Conservation (phyloP, 2,888 invertebrate species). For the Leistus spinibarbis region DNA sequence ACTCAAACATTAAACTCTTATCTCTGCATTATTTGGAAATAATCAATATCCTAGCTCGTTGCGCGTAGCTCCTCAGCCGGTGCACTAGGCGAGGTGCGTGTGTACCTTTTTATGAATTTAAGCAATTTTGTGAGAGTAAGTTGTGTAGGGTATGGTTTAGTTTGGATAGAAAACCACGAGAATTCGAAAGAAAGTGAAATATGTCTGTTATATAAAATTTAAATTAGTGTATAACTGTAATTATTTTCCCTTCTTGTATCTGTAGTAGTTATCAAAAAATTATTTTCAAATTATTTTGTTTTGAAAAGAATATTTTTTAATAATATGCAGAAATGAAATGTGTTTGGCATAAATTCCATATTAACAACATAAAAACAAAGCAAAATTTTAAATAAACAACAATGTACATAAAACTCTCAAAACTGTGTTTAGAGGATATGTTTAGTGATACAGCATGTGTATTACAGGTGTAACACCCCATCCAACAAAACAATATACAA, state of each 20-base stretch:
- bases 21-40: too few relatives aligned
- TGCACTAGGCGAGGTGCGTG: too few relatives aligned
- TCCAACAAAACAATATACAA: constrained; percentile 39
- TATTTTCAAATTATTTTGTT: constrained; percentile 13
- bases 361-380: constrained; percentile 18
- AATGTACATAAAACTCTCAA: constrained; percentile 8
- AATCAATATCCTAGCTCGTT: too few relatives aligned
- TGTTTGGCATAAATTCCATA: constrained; percentile 39
- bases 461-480: constrained; percentile 38
- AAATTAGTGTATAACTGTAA: constrained; percentile 17
- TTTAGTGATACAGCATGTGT: constrained; percentile 38
- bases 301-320: constrained; percentile 9
- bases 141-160: too few relatives aligned
- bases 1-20: too few relatives aligned
- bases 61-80: too few relatives aligned
- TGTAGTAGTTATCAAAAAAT: constrained; percentile 17
- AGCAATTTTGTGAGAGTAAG: too few relatives aligned
- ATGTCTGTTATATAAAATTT: neutral
- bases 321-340: constrained; percentile 40
- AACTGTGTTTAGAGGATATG: constrained; percentile 6
- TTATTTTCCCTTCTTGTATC: constrained; percentile 11
- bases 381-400: constrained; percentile 15
- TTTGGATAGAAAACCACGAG: too few relatives aligned
- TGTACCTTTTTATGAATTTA: too few relatives aligned
- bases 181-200: too few relatives aligned